Percentiles rank a stretch among this genome's conserved stretches.
Evolutionary conservation across 2,888 invertebrate species (phyloP).

Genomic region (Napeogenes sylphis): DNA sequence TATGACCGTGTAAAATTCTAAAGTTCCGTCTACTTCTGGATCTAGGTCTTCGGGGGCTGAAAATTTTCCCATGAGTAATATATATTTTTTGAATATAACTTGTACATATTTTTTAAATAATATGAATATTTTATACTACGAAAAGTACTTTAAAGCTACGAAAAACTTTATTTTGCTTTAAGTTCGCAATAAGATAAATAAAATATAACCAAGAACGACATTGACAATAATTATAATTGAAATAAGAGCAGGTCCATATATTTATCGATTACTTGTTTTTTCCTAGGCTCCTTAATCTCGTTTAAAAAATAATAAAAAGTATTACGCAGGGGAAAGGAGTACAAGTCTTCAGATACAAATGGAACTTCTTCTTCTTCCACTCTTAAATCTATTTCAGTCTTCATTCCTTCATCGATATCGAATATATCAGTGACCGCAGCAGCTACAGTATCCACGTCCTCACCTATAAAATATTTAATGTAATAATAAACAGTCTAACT

Average conservation of each 20-base stretch:
- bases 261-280: too few species aligned
- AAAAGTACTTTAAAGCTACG: too few species aligned
- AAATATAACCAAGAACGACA: background rate
- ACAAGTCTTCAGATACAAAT: slow-evolving; percentile 51
- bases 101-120: too few species aligned
- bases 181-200: background rate
- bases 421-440: slow-evolving; percentile 38
- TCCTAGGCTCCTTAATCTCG: too few species aligned
- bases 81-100: too few species aligned
- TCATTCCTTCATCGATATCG: slow-evolving; percentile 46
- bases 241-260: background rate
- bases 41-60: slow-evolving; percentile 72
- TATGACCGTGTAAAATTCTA: slow-evolving; percentile 70
- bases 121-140: too few species aligned
- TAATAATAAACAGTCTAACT: background rate
- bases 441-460: slow-evolving; percentile 56
- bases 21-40: slow-evolving; percentile 74
- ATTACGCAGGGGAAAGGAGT: slow-evolving; percentile 65
- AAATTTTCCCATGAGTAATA: slow-evolving; percentile 24
- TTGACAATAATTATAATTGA: slow-evolving; percentile 28
- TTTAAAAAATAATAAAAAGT: slow-evolving; percentile 5
- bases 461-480: slow-evolving; percentile 27
- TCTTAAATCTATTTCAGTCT: slow-evolving; percentile 42
- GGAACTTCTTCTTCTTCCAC: slow-evolving; percentile 47
- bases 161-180: too few species aligned